A percentile compares a stretch with the other conserved stretches of the same genome.
phyloP scores from a whole-genome alignment of 2,113 vertebrate species.

The Nesogale talazaci region DNA sequence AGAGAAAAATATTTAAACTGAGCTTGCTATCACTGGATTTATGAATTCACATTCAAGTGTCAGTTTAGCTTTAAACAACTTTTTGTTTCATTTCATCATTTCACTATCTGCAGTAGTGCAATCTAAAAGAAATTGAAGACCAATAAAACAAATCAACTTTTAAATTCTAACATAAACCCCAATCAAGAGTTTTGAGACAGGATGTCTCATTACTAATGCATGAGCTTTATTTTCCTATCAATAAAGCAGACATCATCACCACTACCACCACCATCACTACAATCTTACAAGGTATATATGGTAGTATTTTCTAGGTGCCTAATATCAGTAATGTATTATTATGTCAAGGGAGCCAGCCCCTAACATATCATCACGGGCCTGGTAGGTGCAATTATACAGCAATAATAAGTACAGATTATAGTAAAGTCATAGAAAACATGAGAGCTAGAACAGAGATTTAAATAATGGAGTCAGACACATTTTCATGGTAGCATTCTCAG shows the following conservation, averaged over 20 bases:
- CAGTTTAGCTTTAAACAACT: background rate
- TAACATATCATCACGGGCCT: no score
- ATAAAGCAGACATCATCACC: background rate
- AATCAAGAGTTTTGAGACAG: background rate
- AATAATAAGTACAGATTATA: no score
- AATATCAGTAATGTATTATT: background rate
- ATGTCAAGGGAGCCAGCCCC: no score
- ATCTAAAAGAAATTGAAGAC: background rate
- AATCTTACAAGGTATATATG: rapidly evolving
- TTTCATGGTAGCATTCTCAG: no score
- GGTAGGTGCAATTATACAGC: no score
- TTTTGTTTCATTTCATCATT: background rate
- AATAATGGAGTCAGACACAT: no score
- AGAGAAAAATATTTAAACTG: conserved; percentile 20
- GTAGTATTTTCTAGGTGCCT: background rate
- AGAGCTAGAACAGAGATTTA: no score
- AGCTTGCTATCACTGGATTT: background rate
- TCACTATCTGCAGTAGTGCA: background rate
- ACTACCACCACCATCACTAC: background rate
- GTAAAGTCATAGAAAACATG: no score
- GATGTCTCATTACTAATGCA: background rate
- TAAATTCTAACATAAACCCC: background rate
- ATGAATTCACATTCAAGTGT: conserved; percentile 8
- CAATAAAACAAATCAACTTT: background rate
- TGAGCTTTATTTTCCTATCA: background rate